Conservation (phyloP, 2,797 vertebrate genomes). For the Thalassophryne amazonica region DNA sequence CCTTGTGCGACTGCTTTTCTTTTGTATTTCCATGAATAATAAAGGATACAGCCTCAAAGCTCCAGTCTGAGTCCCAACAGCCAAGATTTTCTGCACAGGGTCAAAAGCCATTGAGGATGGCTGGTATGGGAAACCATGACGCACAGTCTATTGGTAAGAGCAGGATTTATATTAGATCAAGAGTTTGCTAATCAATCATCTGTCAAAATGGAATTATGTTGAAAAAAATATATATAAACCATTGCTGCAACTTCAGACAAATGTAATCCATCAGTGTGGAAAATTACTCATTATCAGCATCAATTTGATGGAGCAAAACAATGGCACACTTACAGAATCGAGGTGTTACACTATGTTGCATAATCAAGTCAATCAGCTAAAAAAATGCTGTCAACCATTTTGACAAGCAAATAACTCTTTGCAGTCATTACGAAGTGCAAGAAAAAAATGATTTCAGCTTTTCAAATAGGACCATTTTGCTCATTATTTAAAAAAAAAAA, state of each 20-base stretch:
- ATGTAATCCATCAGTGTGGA: slow-evolving; percentile 43
- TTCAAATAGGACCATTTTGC: no score
- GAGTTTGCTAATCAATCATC: slow-evolving; percentile 37
- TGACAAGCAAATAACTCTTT: no score
- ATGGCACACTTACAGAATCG: slow-evolving; percentile 12
- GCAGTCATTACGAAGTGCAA: no score
- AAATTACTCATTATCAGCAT: slow-evolving; percentile 44
- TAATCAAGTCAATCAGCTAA: no score
- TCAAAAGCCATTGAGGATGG: slow-evolving; percentile 98
- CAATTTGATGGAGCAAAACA: slow-evolving; percentile 43
- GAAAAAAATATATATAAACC: slow-evolving; percentile 3
- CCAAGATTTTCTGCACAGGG: slow-evolving; percentile 98
- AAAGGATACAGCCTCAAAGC: slow-evolving; percentile 99
- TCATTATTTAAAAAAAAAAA: no score
- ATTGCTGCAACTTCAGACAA: slow-evolving; percentile 38
- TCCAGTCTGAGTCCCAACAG: slow-evolving; percentile 92
- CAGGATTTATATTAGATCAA: slow-evolving; percentile 51
- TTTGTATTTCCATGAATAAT: slow-evolving; percentile 7
- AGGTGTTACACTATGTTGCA: slow-evolving; percentile 1
- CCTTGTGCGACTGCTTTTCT: slow-evolving; percentile 1
- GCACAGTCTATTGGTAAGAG: slow-evolving; percentile 87
- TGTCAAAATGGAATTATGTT: slow-evolving; percentile 28
- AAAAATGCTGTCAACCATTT: no score
- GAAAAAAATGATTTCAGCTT: no score
- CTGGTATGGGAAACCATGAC: slow-evolving; percentile 97